Evolutionary conservation across 2,797 vertebrate species (phyloP).

Genomic region (Saxicola maurus): DNA sequence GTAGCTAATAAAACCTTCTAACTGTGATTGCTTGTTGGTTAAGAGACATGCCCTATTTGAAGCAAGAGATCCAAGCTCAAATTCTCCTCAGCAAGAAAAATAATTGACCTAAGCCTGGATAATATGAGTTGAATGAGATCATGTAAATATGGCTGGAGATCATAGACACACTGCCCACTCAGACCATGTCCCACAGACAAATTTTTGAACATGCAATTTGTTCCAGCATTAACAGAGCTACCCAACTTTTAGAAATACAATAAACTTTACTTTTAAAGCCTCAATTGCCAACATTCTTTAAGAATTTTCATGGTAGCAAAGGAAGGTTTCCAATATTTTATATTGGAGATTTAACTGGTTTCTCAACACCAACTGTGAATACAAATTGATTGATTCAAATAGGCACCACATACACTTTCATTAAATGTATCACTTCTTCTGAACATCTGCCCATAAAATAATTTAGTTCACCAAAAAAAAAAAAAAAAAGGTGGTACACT

Average conservation of each 20-base stretch:
- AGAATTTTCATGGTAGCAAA: background rate
- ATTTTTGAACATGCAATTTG: background rate
- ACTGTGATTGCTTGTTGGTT: background rate
- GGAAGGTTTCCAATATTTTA: background rate
- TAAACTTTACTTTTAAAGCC: background rate
- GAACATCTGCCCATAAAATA: background rate
- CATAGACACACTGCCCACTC: background rate
- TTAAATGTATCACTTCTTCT: background rate
- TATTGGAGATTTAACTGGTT: background rate
- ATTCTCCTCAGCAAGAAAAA: slow-evolving; percentile 13
- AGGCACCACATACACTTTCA: background rate
- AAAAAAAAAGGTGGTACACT: background rate
- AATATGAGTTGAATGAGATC: background rate
- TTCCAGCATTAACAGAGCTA: background rate
- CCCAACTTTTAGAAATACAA: background rate
- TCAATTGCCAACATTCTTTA: background rate
- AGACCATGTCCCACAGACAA: background rate
- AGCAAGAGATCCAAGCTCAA: background rate
- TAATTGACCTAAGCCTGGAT: background rate
- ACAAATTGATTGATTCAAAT: background rate
- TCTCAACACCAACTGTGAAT: background rate
- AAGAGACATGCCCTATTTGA: background rate
- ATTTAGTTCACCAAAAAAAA: background rate
- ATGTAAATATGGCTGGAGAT: background rate
- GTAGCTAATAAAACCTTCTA: background rate